phyloP scores from a whole-genome alignment of 2,113 vertebrate species.

The Percina caprodes region DNA sequence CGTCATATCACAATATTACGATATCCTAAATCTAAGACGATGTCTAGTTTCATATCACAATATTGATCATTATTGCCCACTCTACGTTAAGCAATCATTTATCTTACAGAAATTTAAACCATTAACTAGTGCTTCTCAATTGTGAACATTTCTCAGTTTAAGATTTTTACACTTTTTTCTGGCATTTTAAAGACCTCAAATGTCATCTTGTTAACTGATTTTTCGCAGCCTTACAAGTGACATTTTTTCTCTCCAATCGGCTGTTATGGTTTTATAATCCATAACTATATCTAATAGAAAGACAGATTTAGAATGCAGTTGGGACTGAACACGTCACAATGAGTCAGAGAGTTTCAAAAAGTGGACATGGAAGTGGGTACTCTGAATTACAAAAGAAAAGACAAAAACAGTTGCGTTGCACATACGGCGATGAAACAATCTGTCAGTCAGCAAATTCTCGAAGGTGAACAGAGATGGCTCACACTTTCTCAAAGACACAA shows the following conservation, averaged over 20 bases:
- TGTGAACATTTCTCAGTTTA: background rate
- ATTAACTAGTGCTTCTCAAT: background rate
- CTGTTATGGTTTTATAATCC: background rate
- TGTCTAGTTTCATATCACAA: too few species aligned
- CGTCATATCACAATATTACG: too few species aligned
- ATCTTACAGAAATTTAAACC: background rate
- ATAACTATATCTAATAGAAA: background rate
- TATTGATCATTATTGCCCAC: too few species aligned
- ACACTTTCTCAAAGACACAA: background rate
- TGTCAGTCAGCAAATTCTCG: background rate
- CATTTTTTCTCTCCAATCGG: background rate
- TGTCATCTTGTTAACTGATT: background rate
- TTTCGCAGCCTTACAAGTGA: background rate
- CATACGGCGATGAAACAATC: background rate
- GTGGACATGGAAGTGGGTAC: background rate
- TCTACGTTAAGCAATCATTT: background rate
- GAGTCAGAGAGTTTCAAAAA: constrained; percentile 9
- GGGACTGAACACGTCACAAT: background rate
- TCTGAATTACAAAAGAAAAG: background rate
- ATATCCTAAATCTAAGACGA: too few species aligned
- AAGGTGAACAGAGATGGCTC: background rate
- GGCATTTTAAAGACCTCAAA: background rate
- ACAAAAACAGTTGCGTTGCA: background rate
- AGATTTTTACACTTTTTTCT: background rate
- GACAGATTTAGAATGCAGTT: background rate